These are phyloP conservation scores for Parazoanthus darwini DNA, from an alignment of 92 coral and sea anemone genomes.

Conservation along the genomic window DNA sequence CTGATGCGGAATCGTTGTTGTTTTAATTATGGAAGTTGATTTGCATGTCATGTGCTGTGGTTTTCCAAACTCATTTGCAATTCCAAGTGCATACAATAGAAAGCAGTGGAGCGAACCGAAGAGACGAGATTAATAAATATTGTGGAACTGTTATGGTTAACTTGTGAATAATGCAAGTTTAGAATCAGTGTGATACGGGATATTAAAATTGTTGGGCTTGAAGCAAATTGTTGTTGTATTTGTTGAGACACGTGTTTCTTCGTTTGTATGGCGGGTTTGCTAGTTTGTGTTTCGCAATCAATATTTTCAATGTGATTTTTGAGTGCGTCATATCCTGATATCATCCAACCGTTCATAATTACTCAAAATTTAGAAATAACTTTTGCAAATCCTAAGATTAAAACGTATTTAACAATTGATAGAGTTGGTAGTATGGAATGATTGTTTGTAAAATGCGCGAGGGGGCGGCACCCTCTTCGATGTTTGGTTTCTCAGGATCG, in stretches of 20 bases:
- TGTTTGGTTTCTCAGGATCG: no score
- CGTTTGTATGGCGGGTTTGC: background rate
- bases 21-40: constrained; percentile 1
- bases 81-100: constrained; percentile 38
- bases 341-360: background rate
- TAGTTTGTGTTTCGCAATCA: background rate
- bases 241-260: constrained; percentile 24
- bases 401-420: background rate
- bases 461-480: background rate
- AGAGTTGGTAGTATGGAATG: background rate
- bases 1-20: constrained; percentile 2
- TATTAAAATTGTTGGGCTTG: background rate
- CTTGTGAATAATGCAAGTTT: constrained; percentile 2
- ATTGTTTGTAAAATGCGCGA: background rate
- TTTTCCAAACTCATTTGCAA: constrained; percentile 60
- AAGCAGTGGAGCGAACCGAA: constrained; percentile 21
- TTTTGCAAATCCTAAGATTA: background rate
- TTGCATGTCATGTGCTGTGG: constrained; percentile 49
- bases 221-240: constrained; percentile 2
- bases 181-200: background rate
- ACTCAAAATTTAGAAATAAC: background rate
- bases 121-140: background rate
- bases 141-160: background rate
- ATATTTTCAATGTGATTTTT: background rate
- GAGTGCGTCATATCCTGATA: background rate